Evolutionary conservation across 2,797 vertebrate species (phyloP).

Genomic region (Eulemur albifrons): DNA sequence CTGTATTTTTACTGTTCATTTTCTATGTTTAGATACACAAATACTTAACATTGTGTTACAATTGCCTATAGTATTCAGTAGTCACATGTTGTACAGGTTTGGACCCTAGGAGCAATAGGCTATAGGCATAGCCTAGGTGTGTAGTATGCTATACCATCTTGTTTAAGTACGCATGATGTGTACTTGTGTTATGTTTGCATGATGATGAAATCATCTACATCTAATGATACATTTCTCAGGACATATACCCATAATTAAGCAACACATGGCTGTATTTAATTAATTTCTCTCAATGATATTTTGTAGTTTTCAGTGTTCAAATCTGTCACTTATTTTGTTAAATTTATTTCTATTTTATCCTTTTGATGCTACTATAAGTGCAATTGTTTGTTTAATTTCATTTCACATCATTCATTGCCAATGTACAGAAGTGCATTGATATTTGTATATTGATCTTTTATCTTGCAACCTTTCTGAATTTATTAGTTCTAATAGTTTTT

Average conservation of each 20-base stretch:
- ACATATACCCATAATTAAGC: neutral
- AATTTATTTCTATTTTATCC: slow-evolving; percentile 19
- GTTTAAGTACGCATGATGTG: neutral
- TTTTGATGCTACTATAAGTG: slow-evolving; percentile 1
- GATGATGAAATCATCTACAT: neutral
- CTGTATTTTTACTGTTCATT: neutral
- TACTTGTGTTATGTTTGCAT: neutral
- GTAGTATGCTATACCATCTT: neutral
- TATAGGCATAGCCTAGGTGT: no score
- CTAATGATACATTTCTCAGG: neutral
- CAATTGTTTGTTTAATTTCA: neutral
- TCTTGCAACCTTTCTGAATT: neutral
- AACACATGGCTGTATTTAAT: neutral
- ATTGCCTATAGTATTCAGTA: neutral
- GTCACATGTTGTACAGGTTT: neutral
- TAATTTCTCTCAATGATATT: neutral
- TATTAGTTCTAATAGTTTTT: slow-evolving; percentile 3
- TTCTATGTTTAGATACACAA: neutral
- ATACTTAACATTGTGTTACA: neutral
- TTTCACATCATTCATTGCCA: neutral
- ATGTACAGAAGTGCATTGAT: neutral
- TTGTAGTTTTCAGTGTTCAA: neutral
- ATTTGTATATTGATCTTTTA: neutral
- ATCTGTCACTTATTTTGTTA: neutral
- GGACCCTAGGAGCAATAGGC: neutral